A percentile compares a stretch with the other conserved stretches of the same genome.
Conservation (phyloP, 2,888 invertebrate genomes). For the Alentia gelatinosa region DNA sequence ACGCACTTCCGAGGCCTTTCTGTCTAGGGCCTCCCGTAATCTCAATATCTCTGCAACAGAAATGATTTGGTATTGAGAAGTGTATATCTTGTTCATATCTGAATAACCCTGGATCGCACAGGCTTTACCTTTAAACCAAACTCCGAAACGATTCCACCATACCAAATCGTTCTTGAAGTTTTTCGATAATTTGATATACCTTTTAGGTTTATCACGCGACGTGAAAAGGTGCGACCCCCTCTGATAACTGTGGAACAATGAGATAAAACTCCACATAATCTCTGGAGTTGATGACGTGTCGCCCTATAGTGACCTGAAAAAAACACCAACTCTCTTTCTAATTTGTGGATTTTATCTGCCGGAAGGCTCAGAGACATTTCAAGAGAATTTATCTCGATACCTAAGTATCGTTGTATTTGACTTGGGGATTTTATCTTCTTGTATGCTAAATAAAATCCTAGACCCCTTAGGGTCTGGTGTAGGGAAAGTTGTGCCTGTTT, state of each 20-base stretch:
- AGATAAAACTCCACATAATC: background rate
- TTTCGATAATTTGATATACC: background rate
- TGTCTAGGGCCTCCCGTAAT: background rate
- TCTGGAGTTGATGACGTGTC: background rate
- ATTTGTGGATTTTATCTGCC: background rate
- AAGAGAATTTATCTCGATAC: background rate
- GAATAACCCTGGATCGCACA: background rate
- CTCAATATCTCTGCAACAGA: background rate
- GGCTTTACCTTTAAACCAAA: background rate
- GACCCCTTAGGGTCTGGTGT: background rate
- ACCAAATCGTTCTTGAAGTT: background rate
- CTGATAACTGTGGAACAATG: background rate
- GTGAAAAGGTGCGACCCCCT: background rate
- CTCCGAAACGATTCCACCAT: background rate
- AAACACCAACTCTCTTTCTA: background rate
- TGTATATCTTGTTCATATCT: background rate
- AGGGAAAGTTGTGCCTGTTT: background rate
- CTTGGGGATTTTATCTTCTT: background rate
- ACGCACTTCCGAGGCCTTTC: background rate
- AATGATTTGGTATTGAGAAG: background rate
- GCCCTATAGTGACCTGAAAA: background rate
- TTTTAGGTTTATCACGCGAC: background rate
- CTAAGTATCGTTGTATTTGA: background rate
- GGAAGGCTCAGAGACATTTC: background rate
- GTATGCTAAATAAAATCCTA: background rate